A percentile compares a stretch with the other conserved stretches of the same genome.
Evolutionary conservation across 2,797 vertebrate species (phyloP).

Genomic region (Sparidentex hasta): DNA sequence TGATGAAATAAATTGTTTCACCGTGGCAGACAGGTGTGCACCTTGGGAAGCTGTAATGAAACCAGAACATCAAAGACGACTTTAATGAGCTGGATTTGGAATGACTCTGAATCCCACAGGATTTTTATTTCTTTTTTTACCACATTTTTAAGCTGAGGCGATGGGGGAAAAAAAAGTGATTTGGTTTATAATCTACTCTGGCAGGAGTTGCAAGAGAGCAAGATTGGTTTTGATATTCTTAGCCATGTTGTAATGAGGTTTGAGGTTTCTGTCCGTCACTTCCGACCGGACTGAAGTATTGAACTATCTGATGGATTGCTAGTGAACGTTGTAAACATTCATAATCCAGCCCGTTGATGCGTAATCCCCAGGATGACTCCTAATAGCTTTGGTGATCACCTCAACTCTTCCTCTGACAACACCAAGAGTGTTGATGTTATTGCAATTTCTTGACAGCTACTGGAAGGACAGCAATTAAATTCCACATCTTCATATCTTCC

Average conservation of each 20-base stretch:
- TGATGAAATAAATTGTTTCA: neutral
- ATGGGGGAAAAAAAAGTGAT: neutral
- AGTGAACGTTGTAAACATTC: neutral
- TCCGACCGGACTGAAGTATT: neutral
- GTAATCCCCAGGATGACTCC: neutral
- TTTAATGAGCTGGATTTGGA: neutral
- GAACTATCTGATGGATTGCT: neutral
- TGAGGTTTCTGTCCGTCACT: neutral
- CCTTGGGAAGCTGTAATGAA: slow-evolving; percentile 7
- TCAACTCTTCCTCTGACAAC: neutral
- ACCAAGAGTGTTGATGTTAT: too few species aligned
- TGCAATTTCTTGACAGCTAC: neutral
- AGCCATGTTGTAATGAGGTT: neutral
- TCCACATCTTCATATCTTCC: too few species aligned
- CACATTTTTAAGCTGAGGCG: neutral
- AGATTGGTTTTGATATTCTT: neutral
- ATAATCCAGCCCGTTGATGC: too few species aligned
- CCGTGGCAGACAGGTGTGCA: neutral
- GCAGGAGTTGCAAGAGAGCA: neutral
- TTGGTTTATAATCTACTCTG: neutral
- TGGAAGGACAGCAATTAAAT: neutral
- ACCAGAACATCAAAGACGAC: neutral
- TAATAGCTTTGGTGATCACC: too few species aligned
- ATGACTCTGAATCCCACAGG: neutral
- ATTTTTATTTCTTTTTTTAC: neutral